Evolutionary conservation across 2,888 invertebrate genomes (phyloP), one percentile per base, ranked within the genome.

Genomic region (Hofmannophila pseudospretella): DNA sequence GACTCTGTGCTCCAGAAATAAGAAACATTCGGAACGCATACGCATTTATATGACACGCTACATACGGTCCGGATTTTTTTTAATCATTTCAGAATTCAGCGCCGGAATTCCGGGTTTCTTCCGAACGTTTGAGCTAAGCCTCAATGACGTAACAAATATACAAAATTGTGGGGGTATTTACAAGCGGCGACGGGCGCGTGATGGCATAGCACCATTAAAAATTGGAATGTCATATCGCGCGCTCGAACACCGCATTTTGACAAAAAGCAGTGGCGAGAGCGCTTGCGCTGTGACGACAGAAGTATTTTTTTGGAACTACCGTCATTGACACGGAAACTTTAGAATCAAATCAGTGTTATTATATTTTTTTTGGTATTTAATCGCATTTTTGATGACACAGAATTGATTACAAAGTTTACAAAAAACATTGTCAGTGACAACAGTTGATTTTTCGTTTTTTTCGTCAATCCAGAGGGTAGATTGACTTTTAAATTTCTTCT

Each of bases 71-170:
- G n/a, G n/a, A n/a, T n/a, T n/a, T n/a, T n/a, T n/a, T n/a, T n/a
- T n/a, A n/a, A n/a, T n/a, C n/a, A n/a, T n/a, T n/a, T n/a, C n/a
- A n/a, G n/a, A n/a, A n/a, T n/a, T n/a, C n/a, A n/a, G n/a, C n/a
- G n/a, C n/a, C n/a, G n/a, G n/a, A n/a, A n/a, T n/a, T n/a, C n/a
- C n/a, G n/a, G n/a, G n/a, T n/a, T n/a, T n/a, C n/a, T n/a, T n/a
- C n/a, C n/a, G n/a, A n/a, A n/a, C n/a, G n/a, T n/a, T n/a, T n/a
- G n/a, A n/a, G n/a, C n/a, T n/a, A n/a, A n/a, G n/a, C n/a, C n/a
- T n/a, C n/a, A n/a, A n/a, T n/a, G 16, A 44, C 41, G 68, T 77
- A 69, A 72, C 73, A 81, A 80, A 81, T 79, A 79, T 81, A 81
- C 77, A 79, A 78, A 78, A 76, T 57, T 41, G n/a, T n/a, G 43